Evolutionary conservation across 2,113 vertebrate genomes (phyloP), one percentile per base, ranked within the genome.

Genomic region (Chaenogobius annularis): DNA sequence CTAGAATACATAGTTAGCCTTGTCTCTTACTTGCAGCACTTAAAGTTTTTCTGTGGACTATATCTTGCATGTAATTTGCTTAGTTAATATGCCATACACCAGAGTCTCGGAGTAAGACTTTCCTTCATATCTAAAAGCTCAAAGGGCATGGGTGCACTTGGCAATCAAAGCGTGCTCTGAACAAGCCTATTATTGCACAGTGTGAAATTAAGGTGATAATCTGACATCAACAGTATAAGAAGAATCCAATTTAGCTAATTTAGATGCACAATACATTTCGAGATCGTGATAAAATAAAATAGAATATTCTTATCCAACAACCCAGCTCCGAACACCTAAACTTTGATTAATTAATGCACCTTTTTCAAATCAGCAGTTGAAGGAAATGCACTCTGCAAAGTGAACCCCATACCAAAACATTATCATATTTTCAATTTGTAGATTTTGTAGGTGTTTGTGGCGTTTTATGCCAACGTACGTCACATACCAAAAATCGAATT

Each of bases 11-110:
- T 2, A 63, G 70, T 75, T 54, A 74, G 75, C 70, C 79, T 47
- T 66, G 44, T 58, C 70, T 17, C 47, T 55, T 22, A 52, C 44
- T 43, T 65, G 47, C 68, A 35, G 61, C 22, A 73, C 77, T 77
- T 74, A 17, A 71, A 20, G 59, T 80, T 66, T 78, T 46, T 50
- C 7, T 56, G 47, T 75, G 43, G 40, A 47, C 31, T 40, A 74
- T 19, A 37, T 69, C 70, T 65, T 75, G 44, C 63, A 73, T 87
- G 74, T 15, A 71, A 77, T 69, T 55, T 58, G 35, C 31, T 74
- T 26, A 40, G 62, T 74, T 56, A 62, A 14, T 71, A 8, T 43
- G 69, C 43, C 55, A 54, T 58, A 40, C 66, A 72, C 83, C 48
- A 78, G 26, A 31, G 15, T 37, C 31, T 43, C 15, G 58, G 70